phyloP scores from a whole-genome alignment of 1,140 invertebrate species.

The Pseudomyrmex flavicornis region DNA sequence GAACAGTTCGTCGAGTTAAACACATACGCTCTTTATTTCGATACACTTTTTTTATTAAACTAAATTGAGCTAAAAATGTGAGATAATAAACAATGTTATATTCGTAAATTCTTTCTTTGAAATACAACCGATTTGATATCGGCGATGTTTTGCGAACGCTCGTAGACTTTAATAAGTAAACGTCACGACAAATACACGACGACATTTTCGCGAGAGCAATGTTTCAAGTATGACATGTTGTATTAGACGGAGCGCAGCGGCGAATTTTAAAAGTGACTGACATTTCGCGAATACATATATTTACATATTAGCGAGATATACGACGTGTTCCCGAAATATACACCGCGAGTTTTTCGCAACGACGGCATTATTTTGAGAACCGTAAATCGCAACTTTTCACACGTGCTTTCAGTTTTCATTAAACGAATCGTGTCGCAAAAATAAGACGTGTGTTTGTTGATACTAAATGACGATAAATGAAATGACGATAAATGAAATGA shows the following conservation, averaged over 20 bases:
- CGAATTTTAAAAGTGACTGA: constrained; percentile 48
- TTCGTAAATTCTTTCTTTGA: not conserved
- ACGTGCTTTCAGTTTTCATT: constrained; percentile 32
- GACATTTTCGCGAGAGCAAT: constrained; percentile 37
- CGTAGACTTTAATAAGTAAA: constrained; percentile 41
- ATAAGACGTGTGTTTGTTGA: not conserved
- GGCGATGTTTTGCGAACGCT: not conserved
- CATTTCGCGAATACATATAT: constrained; percentile 26
- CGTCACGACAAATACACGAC: constrained; percentile 40
- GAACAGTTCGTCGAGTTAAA: too few relatives aligned
- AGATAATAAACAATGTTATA: not conserved
- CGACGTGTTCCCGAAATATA: not conserved
- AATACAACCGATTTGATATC: constrained; percentile 9
- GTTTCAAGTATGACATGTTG: constrained; percentile 27
- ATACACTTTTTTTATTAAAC: too few relatives aligned
- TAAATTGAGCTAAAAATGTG: not conserved
- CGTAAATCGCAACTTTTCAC: not conserved
- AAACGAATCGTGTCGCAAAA: constrained; percentile 1
- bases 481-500: not conserved
- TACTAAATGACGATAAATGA: not conserved
- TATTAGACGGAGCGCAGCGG: not conserved
- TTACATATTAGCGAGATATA: constrained; percentile 34
- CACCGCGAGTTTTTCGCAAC: not conserved
- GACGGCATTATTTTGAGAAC: constrained; percentile 16
- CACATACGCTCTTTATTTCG: too few relatives aligned